Percentiles rank a stretch among this genome's conserved stretches.
These are phyloP conservation scores for Nicator chloris DNA, from an alignment of 2,113 vertebrate genomes.

Conservation along the genomic window DNA sequence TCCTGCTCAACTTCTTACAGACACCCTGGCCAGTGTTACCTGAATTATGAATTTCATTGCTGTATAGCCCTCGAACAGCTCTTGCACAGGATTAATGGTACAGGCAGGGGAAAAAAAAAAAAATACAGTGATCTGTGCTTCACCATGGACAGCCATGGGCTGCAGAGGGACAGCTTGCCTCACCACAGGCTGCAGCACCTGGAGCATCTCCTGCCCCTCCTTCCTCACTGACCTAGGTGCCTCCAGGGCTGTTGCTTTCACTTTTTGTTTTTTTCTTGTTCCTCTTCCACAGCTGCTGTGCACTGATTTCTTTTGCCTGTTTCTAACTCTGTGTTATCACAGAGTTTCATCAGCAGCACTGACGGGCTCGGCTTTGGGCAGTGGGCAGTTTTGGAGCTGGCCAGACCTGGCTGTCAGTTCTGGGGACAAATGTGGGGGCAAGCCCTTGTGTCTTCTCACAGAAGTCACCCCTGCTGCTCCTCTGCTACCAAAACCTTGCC, in stretches of 20 bases:
- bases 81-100: neutral
- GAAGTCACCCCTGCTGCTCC: neutral
- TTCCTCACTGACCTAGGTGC: neutral
- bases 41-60: neutral
- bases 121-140: neutral
- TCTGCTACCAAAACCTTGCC: neutral
- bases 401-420: neutral
- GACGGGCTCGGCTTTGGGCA: neutral
- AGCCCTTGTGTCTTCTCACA: neutral
- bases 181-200: neutral
- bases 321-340: neutral
- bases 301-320: neutral
- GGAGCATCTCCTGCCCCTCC: neutral
- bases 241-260: neutral
- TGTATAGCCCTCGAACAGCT: neutral
- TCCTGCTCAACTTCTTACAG: neutral
- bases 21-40: neutral
- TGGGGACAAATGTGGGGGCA: neutral
- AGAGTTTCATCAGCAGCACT: neutral
- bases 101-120: neutral
- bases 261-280: neutral
- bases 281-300: neutral
- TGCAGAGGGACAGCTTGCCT: neutral
- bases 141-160: fast-evolving
- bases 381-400: neutral